Evolutionary conservation across 2,113 vertebrate genomes (phyloP).

Genomic region (Tiliqua scincoides): DNA sequence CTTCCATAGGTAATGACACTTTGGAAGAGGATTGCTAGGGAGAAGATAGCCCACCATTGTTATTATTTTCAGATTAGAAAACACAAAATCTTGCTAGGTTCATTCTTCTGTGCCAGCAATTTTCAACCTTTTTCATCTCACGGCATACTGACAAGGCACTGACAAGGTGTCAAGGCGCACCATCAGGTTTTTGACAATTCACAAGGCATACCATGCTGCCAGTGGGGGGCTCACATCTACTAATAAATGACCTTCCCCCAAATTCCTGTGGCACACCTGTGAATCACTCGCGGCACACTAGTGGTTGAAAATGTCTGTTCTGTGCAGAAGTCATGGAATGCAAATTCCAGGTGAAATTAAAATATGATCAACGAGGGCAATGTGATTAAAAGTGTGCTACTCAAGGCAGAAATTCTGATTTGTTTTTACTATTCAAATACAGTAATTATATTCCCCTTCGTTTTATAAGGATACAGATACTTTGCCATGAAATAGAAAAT

Average conservation of each 20-base stretch:
- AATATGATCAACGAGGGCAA: not conserved
- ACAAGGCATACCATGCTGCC: too few species aligned
- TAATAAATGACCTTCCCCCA: too few species aligned
- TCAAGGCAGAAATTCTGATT: not conserved
- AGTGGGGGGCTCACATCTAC: too few species aligned
- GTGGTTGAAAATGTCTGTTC: too few species aligned
- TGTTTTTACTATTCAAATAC: slow-evolving; percentile 30
- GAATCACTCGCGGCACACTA: too few species aligned
- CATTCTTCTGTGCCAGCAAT: not conserved
- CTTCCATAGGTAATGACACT: not conserved
- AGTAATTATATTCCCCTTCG: slow-evolving; percentile 11
- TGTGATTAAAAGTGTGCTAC: not conserved
- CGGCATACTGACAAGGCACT: too few species aligned
- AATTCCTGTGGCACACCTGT: too few species aligned
- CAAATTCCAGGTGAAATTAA: slow-evolving; percentile 14
- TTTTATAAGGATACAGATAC: slow-evolving; percentile 40
- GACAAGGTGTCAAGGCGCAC: too few species aligned
- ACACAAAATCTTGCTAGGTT: not conserved
- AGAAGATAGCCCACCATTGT: not conserved
- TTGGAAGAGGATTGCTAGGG: not conserved
- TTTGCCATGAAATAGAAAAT: slow-evolving; percentile 31
- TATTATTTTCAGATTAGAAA: not conserved
- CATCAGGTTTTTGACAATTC: too few species aligned
- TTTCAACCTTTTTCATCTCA: too few species aligned
- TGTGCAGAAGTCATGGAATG: not conserved